Conservation (phyloP, 2,113 vertebrate genomes). For the Eleginops maclovinus region DNA sequence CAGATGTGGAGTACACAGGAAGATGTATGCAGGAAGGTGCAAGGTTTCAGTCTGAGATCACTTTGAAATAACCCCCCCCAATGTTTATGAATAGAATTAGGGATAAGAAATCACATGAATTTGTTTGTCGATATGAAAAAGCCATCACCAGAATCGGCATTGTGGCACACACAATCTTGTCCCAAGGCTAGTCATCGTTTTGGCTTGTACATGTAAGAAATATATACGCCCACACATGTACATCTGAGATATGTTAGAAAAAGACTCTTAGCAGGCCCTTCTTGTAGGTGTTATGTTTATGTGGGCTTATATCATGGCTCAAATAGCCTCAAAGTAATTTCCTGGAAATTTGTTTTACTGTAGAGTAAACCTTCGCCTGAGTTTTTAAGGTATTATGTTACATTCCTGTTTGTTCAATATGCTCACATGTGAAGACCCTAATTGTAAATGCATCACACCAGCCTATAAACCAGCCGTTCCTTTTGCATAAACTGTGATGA, state of each 20-base stretch:
- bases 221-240: constrained; percentile 64
- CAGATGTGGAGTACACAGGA: constrained; percentile 34
- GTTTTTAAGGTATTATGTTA: constrained; percentile 51
- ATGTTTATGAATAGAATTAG: constrained; percentile 46
- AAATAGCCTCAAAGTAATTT: constrained; percentile 48
- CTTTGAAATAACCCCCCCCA: constrained; percentile 4
- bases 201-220: constrained; percentile 68
- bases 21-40: constrained; percentile 2
- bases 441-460: constrained; percentile 58
- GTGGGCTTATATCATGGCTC: constrained; percentile 42
- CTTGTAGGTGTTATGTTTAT: constrained; percentile 54
- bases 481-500: constrained; percentile 71
- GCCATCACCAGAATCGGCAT: constrained; percentile 40
- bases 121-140: constrained; percentile 43
- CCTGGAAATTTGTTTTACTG: constrained; percentile 48
- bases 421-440: constrained; percentile 17
- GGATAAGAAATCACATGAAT: constrained; percentile 23
- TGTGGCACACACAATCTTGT: constrained; percentile 67
- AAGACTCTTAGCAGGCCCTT: constrained; percentile 46
- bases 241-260: constrained; percentile 63
- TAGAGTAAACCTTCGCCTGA: constrained; percentile 26
- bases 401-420: constrained; percentile 44
- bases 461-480: constrained; percentile 44
- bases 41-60: constrained; percentile 3
- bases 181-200: constrained; percentile 73